Percentiles rank a stretch among this genome's conserved stretches.
phyloP scores from a whole-genome alignment of 2,888 invertebrate genomes.

The Erebia palarica region DNA sequence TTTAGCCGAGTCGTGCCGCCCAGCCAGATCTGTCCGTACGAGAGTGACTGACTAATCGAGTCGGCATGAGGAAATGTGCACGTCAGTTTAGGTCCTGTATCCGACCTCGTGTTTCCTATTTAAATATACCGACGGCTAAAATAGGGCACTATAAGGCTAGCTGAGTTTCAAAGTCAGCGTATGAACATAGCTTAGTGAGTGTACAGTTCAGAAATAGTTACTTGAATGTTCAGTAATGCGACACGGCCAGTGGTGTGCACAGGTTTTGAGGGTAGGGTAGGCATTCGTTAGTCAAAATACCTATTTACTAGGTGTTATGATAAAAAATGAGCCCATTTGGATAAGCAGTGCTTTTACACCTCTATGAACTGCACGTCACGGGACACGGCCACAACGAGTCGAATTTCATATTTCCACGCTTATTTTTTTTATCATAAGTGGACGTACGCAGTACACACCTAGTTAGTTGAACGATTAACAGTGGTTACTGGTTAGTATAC shows the following conservation, averaged over 20 bases:
- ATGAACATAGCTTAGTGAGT: slow-evolving; percentile 41
- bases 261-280: too few relatives aligned
- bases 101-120: slow-evolving; percentile 69
- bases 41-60: slow-evolving; percentile 65
- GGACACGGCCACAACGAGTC: background rate
- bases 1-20: slow-evolving; percentile 56
- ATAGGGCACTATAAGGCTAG: slow-evolving; percentile 66
- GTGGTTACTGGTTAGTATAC: too few relatives aligned
- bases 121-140: slow-evolving; percentile 64
- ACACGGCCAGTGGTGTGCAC: too few relatives aligned
- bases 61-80: slow-evolving; percentile 57
- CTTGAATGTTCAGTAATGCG: too few relatives aligned
- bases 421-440: too few relatives aligned
- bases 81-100: slow-evolving; percentile 58
- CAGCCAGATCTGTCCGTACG: slow-evolving; percentile 40
- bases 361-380: too few relatives aligned
- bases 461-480: too few relatives aligned
- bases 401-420: background rate
- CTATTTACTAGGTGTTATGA: too few relatives aligned
- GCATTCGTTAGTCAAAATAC: too few relatives aligned
- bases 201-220: slow-evolving; percentile 4
- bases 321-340: too few relatives aligned
- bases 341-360: too few relatives aligned
- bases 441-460: too few relatives aligned
- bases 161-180: slow-evolving; percentile 64